Conservation (phyloP, 2,797 vertebrate species). For the Neoniphon sammara region DNA sequence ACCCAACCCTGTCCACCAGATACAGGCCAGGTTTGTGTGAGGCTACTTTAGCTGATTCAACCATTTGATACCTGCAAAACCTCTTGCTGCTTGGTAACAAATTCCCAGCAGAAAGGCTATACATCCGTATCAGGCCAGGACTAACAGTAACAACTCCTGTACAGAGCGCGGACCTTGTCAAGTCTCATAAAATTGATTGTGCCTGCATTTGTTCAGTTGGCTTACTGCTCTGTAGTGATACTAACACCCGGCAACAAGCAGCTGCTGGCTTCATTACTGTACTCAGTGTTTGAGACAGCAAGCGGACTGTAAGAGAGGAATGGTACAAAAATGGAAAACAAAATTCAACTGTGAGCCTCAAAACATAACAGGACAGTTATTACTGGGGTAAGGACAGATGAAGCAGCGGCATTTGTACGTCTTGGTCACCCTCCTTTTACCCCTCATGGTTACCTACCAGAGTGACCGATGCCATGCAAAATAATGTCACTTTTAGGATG, state of each 20-base stretch:
- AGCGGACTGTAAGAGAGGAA: too few relatives aligned
- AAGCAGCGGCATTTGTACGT: too few relatives aligned
- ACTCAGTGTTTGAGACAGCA: too few relatives aligned
- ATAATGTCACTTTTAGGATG: too few relatives aligned
- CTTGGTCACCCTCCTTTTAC: too few relatives aligned
- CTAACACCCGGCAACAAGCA: background rate
- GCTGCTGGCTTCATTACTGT: background rate
- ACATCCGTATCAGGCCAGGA: slow-evolving; percentile 64
- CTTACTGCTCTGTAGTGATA: background rate
- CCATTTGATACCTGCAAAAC: slow-evolving; percentile 74
- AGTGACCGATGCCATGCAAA: too few relatives aligned
- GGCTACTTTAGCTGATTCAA: slow-evolving; percentile 77
- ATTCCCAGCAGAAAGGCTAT: slow-evolving; percentile 71
- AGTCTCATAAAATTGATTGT: slow-evolving; percentile 19
- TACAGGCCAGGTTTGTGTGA: background rate
- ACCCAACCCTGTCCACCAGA: slow-evolving; percentile 67
- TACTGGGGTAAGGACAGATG: background rate
- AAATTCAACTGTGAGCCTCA: too few relatives aligned
- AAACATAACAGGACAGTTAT: background rate
- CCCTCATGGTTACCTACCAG: too few relatives aligned
- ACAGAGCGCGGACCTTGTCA: slow-evolving; percentile 28
- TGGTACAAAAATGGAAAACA: too few relatives aligned
- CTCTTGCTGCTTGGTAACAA: slow-evolving; percentile 70
- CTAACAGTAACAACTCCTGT: slow-evolving; percentile 39
- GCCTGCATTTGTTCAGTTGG: background rate